Conservation (phyloP, 2,797 vertebrate species). For the Acanthurus tractus region DNA sequence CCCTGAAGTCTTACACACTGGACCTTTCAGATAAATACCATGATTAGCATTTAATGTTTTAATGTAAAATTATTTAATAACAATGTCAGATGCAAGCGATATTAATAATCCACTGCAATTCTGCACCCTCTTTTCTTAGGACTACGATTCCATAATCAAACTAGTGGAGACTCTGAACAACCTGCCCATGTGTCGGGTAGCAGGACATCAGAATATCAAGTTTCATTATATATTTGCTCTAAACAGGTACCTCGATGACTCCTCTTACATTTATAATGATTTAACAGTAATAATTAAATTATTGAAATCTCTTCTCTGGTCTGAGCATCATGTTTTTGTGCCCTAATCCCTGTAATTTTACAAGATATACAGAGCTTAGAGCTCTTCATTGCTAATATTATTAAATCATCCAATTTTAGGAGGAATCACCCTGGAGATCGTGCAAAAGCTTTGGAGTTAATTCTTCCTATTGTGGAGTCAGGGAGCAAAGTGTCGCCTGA, state of each 20-base stretch:
- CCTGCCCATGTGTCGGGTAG: constrained; percentile 88
- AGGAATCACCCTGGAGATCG: constrained; percentile 90
- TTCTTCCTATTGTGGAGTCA: constrained; percentile 86
- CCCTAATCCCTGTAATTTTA: neutral
- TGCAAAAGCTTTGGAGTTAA: constrained; percentile 86
- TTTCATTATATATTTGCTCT: constrained; percentile 95
- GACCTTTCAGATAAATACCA: too few species aligned
- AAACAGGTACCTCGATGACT: constrained; percentile 84
- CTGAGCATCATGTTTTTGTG: neutral
- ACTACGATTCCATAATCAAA: constrained; percentile 90
- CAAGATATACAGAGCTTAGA: neutral
- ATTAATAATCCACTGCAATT: constrained; percentile 54
- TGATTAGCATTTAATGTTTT: neutral
- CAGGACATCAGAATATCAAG: constrained; percentile 90
- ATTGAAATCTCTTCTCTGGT: neutral
- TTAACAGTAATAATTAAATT: neutral
- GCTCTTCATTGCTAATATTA: neutral
- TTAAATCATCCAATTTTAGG: constrained; percentile 74
- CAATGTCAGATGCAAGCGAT: neutral
- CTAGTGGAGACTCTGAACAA: constrained; percentile 91
- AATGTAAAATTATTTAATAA: neutral
- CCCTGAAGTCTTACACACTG: too few species aligned
- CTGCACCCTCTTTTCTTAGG: constrained; percentile 78
- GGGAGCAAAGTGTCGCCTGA: constrained; percentile 86
- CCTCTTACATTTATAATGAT: neutral